Evolutionary conservation across 2,888 invertebrate genomes (phyloP).

Genomic region (Xiphydria camelus): DNA sequence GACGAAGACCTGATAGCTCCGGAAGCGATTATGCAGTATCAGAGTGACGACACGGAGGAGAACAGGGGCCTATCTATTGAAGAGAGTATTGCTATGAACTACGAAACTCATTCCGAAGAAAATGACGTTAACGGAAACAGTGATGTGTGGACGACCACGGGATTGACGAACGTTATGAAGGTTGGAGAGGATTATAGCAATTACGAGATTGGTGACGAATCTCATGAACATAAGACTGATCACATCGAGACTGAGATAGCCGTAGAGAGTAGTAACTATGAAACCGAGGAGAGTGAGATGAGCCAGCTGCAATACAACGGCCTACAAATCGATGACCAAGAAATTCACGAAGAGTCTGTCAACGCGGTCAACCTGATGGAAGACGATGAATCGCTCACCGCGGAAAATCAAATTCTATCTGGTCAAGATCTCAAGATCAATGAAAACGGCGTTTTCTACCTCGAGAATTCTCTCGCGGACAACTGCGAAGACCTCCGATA

Average conservation of each 20-base stretch:
- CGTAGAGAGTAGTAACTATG: slow-evolving; percentile 1
- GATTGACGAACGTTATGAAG: slow-evolving; percentile 13
- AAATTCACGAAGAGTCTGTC: slow-evolving; percentile 1
- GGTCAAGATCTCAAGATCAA: slow-evolving; percentile 8
- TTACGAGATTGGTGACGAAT: slow-evolving; percentile 34
- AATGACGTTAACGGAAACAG: too few species aligned
- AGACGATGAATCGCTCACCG: too few species aligned
- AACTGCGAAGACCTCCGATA: too few species aligned
- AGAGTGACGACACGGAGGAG: slow-evolving; percentile 10
- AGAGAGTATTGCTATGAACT: too few species aligned
- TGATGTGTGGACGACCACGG: slow-evolving; percentile 18
- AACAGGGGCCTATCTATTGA: too few species aligned
- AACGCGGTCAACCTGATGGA: slow-evolving; percentile 6
- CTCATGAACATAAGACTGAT: slow-evolving; percentile 47
- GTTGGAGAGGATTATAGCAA: slow-evolving; percentile 25
- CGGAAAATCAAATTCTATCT: too few species aligned
- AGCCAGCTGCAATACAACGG: slow-evolving; percentile 12
- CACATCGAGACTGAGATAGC: slow-evolving; percentile 46
- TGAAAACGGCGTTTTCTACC: slow-evolving; percentile 16
- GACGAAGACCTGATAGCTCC: slow-evolving; percentile 31
- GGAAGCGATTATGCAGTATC: slow-evolving; percentile 32
- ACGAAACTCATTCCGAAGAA: too few species aligned
- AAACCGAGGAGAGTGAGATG: background rate
- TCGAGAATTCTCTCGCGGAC: slow-evolving; percentile 12
- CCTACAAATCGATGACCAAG: slow-evolving; percentile 4